These are phyloP conservation scores for Cataglyphis altisquamis DNA, from an alignment of 2,888 invertebrate species.

Conservation along the genomic window DNA sequence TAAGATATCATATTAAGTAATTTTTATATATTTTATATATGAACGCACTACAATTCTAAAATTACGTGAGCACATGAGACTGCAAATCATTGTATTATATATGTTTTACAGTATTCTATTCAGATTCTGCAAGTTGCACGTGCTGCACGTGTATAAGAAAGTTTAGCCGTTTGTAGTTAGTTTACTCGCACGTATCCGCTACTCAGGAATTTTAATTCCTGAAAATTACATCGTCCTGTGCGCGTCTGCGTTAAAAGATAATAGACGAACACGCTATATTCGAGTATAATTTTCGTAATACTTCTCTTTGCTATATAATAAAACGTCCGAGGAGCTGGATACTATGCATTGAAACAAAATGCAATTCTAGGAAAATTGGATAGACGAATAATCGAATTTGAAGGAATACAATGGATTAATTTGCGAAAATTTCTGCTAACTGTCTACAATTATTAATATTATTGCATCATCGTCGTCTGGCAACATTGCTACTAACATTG, in stretches of 20 bases:
- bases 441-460: background rate
- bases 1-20: background rate
- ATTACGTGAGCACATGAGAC: background rate
- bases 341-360: conserved; percentile 44
- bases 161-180: conserved; percentile 39
- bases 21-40: background rate
- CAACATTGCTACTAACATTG: background rate
- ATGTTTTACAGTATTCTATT: conserved; percentile 7
- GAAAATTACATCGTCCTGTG: conserved; percentile 41
- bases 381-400: conserved; percentile 42
- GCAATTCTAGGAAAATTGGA: conserved; percentile 44
- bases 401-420: background rate
- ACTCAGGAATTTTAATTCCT: conserved; percentile 53
- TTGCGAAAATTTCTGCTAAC: conserved; percentile 31
- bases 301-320: conserved; percentile 21
- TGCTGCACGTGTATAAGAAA: conserved; percentile 27
- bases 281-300: conserved; percentile 53
- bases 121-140: conserved; percentile 11
- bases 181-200: conserved; percentile 46
- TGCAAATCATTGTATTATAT: background rate
- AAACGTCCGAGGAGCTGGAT: conserved; percentile 31
- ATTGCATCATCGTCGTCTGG: background rate
- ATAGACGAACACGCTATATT: conserved; percentile 41
- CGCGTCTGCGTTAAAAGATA: conserved; percentile 49
- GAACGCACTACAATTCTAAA: background rate